phyloP scores from a whole-genome alignment of 2,888 invertebrate species.

The Argynnis bischoffii region DNA sequence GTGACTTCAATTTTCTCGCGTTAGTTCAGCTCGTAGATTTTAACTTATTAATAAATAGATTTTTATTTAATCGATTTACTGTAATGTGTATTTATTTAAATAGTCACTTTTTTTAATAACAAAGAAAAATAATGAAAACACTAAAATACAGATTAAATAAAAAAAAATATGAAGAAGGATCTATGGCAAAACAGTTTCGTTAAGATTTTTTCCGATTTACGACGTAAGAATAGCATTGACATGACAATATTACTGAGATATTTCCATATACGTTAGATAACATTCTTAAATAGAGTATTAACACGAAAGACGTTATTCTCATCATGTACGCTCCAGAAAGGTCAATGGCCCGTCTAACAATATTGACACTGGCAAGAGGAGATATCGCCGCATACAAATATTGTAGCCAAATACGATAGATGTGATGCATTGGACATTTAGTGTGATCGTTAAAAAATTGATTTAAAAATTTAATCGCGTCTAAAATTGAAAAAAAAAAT shows the following conservation, averaged over 20 bases:
- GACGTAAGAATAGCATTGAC: constrained; percentile 31
- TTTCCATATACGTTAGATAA: constrained; percentile 30
- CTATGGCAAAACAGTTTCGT: neutral
- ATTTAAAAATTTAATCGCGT: no score
- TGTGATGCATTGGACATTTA: constrained; percentile 43
- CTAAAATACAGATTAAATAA: neutral
- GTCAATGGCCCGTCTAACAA: constrained; percentile 68
- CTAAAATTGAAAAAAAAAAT: no score
- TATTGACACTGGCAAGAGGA: constrained; percentile 68
- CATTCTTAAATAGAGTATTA: constrained; percentile 37
- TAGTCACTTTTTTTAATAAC: neutral
- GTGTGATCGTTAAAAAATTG: neutral
- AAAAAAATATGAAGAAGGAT: neutral
- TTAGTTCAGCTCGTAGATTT: no score
- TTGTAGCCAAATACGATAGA: constrained; percentile 66
- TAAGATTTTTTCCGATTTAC: constrained; percentile 3
- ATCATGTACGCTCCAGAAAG: constrained; percentile 58
- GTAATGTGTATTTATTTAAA: neutral
- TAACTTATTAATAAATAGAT: no score
- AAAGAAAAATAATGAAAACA: no score
- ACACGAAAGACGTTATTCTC: constrained; percentile 42
- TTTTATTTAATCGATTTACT: no score
- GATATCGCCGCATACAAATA: constrained; percentile 73
- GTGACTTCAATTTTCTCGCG: no score
- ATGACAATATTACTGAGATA: constrained; percentile 21